These are phyloP conservation scores for Chaetodon trifascialis DNA, from an alignment of 2,113 vertebrate species.

Conservation along the genomic window DNA sequence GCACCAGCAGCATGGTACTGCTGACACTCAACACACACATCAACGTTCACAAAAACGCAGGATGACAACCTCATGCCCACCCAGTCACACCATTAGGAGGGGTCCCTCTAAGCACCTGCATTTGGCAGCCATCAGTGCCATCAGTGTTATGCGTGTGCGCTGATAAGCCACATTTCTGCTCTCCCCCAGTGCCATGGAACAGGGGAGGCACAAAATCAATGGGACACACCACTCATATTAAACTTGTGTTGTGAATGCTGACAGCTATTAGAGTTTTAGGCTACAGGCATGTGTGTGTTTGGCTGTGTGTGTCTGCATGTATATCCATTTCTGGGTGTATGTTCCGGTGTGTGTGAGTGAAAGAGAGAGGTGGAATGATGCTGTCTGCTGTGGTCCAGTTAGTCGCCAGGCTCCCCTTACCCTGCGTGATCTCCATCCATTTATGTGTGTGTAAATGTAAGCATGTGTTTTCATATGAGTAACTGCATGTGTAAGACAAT, in stretches of 20 bases:
- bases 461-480: background rate
- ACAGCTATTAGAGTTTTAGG: constrained; percentile 59
- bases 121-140: constrained; percentile 58
- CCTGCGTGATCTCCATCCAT: background rate
- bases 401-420: background rate
- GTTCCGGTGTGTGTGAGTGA: background rate
- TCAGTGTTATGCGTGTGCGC: constrained; percentile 44
- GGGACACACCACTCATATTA: constrained; percentile 67
- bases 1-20: background rate
- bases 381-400: constrained; percentile 25
- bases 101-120: constrained; percentile 37
- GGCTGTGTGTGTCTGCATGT: constrained; percentile 8
- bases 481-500: background rate
- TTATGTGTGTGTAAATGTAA: background rate
- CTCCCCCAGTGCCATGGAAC: constrained; percentile 52
- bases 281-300: constrained; percentile 1
- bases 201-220: constrained; percentile 72
- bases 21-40: background rate
- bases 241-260: constrained; percentile 61
- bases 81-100: constrained; percentile 6
- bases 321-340: constrained; percentile 3
- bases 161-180: constrained; percentile 65
- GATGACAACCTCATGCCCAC: constrained; percentile 2
- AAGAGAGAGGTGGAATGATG: constrained; percentile 26
- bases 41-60: background rate